Base-by-base conservation (phyloP, 2,888 invertebrate species). In the Perithous albicinctus region DNA sequence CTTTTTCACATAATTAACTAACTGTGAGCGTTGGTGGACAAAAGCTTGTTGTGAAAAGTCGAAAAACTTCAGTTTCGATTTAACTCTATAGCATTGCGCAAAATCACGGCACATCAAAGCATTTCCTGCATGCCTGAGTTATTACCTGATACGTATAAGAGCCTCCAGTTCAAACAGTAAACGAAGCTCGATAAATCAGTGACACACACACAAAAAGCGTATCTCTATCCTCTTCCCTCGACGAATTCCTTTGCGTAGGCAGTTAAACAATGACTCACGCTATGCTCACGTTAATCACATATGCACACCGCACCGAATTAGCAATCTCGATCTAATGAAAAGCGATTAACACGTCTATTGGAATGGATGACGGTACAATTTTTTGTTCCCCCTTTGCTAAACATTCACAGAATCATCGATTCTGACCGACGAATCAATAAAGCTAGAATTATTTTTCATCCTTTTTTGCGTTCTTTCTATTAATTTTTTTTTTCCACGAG, bases 261-360 rank as follows among this genome's bases (percentile, higher is more conserved):
- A 29, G 18, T 32, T 43, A 43, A 59, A 46, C 43, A 43, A 59
- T 72, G 59, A 59, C 46, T 59, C 70, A 46, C 12, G 41, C 20
- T 32, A 18, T n/a, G 18, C 56, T 35, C 70, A 7, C 32, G 56
- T 32, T 72, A 59, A 72, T 32, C 70, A 12, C 26, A 20, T 69
- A 8, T 23, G 43, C 48, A 41, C 41, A 61, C 20, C 20, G 59
- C 41, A 12, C 23, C 51, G 35, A 72, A 75, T 76, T 79, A 76
- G 75, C 78, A 46, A 54, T 51, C 35, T 15, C 54, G 59, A 10
- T 76, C 20, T 82, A 82, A 82, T 43, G 66, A 59, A 72, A 73
- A 72, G 38, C 66, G 32, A 76, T 82, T 82, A 67, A 38, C 61
- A 54, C 43, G 32, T 72, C 64, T 18, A 48, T 41, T 26, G 66